Conservation (phyloP, 2,888 invertebrate genomes). For the Meiosimyza platycephala region DNA sequence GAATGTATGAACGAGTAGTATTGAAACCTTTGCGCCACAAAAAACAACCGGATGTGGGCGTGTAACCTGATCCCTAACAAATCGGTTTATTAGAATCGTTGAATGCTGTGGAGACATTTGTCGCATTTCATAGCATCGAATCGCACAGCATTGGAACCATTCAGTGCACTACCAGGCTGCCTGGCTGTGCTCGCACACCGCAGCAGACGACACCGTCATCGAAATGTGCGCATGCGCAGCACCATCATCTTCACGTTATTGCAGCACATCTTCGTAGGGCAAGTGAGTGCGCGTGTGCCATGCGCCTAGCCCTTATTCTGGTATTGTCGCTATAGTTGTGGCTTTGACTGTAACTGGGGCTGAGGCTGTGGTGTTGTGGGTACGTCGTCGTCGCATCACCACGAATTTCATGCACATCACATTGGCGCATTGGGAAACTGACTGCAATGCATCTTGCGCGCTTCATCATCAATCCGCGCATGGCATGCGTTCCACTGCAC, state of each 20-base stretch:
- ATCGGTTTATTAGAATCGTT: conserved; percentile 65
- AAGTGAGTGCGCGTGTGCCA: conserved; percentile 37
- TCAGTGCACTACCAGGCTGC: conserved; percentile 32
- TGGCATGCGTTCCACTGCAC: conserved; percentile 14
- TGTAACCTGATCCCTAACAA: conserved; percentile 65
- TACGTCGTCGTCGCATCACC: conserved; percentile 21
- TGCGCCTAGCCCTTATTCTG: conserved; percentile 43
- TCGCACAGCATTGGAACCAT: conserved; percentile 35
- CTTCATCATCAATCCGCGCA: conserved; percentile 20
- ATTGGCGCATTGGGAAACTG: conserved; percentile 14
- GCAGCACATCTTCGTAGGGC: conserved; percentile 21
- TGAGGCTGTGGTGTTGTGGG: conserved; percentile 21
- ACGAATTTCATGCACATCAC: conserved; percentile 39
- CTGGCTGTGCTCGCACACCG: not conserved
- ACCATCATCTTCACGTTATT: conserved; percentile 25
- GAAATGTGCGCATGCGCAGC: conserved; percentile 4
- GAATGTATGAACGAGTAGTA: not conserved
- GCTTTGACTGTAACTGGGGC: not conserved
- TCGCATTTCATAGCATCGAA: conserved; percentile 53
- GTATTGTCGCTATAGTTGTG: conserved; percentile 7
- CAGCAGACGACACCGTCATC: not conserved
- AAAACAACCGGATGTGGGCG: conserved; percentile 62
- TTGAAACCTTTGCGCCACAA: not conserved
- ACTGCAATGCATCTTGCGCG: conserved; percentile 25
- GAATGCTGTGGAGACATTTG: conserved; percentile 63